Base-by-base conservation (phyloP, 1,140 invertebrate genomes). In the Panagrolaimus sp. region DNA sequence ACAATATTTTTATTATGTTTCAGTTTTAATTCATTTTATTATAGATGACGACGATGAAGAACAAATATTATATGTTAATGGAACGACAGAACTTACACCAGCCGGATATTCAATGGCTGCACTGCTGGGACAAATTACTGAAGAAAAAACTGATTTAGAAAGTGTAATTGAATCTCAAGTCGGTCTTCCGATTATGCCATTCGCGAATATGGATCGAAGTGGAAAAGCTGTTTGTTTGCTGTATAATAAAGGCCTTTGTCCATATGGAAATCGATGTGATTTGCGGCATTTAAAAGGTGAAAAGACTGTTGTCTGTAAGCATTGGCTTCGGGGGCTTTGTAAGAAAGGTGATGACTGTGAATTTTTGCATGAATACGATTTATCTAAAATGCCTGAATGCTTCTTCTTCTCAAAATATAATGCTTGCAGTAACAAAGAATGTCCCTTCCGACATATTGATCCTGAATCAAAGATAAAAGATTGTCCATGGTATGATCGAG, bases 351-450 rank as follows among this genome's bases (percentile, higher is more conserved):
- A 99, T 86, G 93, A 96, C 78, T 98, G 96, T 85, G 96, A 99
- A 88, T 99, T 99, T 86, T 87, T 99, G 15, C 96, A 99, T 80
- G 96, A 99, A 86, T 99, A 96, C 88, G 96, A 99, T 84, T 97
- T 99, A 92, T 92, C 92, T 5, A 99, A 98, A 88, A 99, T 99
- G 96, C 96, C 96, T 0, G 96, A 99, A 86, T 99, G 96, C 86
- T 99, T 97, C 84, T 99, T 99, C 85, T 99, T 96, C 85, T 96
- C 95, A 15, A 87, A 86, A 83, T 87, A 86, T 82, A 85, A 85
- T 87, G 94, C 95, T 21, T 99, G 96, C 86, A 93, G 95, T 85
- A 99, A 99, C 85, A 97, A 98, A 85, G 96, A 99, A 86, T 99
- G 96, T 84, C 95, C 96, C 21, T 99, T 99, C 84, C 87, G 98